These are phyloP conservation scores for Oreochromis niloticus DNA, from an alignment of 2,113 vertebrate genomes.

Conservation along the genomic window DNA sequence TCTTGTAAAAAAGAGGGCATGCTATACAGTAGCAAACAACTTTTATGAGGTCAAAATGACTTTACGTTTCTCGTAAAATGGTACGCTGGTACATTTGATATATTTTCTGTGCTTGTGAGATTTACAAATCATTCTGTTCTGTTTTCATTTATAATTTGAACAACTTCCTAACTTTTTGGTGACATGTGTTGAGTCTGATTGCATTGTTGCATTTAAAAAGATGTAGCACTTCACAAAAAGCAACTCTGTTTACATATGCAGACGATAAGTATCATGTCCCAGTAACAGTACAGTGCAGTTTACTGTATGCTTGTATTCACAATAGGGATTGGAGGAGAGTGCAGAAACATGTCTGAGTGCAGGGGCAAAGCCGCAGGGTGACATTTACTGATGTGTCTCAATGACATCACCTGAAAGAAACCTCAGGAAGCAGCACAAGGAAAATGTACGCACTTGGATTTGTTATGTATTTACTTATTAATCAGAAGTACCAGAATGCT, in stretches of 20 bases:
- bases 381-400: neutral
- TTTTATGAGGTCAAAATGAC: neutral
- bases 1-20: neutral
- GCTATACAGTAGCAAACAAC: neutral
- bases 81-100: neutral
- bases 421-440: neutral
- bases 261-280: neutral
- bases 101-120: neutral
- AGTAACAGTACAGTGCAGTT: neutral
- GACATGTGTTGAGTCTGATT: neutral
- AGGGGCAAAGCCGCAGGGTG: neutral
- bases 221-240: neutral
- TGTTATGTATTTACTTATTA: neutral
- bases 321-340: neutral
- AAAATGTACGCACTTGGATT: neutral
- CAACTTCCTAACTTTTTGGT: neutral
- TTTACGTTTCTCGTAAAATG: neutral
- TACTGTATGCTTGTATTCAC: neutral
- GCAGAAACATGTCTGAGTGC: neutral
- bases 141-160: neutral
- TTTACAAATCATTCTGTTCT: neutral
- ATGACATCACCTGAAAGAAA: neutral
- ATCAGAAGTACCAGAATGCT: neutral
- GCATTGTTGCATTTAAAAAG: neutral
- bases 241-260: neutral